Evolutionary conservation across 2,888 invertebrate species (phyloP), one percentile per base, ranked within the genome.

Genomic region (Acanthacorydalis orientalis): DNA sequence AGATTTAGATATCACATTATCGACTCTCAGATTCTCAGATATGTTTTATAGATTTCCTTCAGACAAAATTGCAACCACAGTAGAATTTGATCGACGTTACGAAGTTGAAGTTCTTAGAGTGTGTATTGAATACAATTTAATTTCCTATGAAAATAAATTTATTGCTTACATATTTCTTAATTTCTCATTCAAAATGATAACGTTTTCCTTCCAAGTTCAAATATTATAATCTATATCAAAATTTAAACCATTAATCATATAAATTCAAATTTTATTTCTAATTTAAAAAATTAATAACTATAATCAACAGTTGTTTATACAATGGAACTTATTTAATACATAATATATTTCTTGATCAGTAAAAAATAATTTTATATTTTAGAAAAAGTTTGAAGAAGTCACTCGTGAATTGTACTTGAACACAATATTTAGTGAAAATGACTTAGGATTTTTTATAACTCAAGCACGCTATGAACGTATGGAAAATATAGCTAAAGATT

Each of bases 1-100:
- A 43, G 60, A 67, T 55, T 54, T 65, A 16, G 50, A 55, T 11
- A 51, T 67, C 12, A 61, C 64, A 1, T 49, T 66, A 31, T 69
- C 69, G 2, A 62, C 65, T 55, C 52, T 69, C 41, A 57, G 63
- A 48, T 64, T 69, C 51, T 62, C 62, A 1, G 58, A 62, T 44
- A 55, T 60, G 12, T 51, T 57, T 2, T 51, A 46, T 7, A 51
- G 46, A 42, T 16, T 57, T 2, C 53, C 51, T 31, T 50, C 55
- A 1, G 44, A 58, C 35, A 56, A 51, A 46, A 46, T 55, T 1
- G 47, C 53, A 16, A 51, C 55, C 10, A 48, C 53, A 6, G 44
- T 58, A 12, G 41, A 47, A 37, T 51, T 59, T 33, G 56, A 57
- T 39, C 52, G 55, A 31, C 57, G 60, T 38, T 48, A 55, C 4